These are phyloP conservation scores for Agelastica alni DNA, from an alignment of 2,888 invertebrate species.

Conservation along the genomic window DNA sequence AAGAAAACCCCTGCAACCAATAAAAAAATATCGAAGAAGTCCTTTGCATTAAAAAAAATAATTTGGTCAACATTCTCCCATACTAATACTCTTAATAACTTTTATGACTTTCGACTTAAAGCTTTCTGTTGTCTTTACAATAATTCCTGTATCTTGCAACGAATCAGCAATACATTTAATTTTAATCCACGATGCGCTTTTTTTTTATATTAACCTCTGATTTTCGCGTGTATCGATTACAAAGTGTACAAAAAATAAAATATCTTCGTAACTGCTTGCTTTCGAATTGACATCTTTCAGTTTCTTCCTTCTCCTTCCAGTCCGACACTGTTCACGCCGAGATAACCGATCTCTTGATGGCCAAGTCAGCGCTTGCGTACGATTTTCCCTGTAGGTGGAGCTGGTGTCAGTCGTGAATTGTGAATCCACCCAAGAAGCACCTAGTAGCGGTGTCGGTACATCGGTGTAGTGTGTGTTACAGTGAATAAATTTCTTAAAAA, in stretches of 20 bases:
- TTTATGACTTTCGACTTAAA: too few relatives aligned
- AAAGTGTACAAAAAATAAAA: not conserved
- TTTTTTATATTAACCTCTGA: too few relatives aligned
- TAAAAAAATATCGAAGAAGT: too few relatives aligned
- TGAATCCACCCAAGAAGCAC: slow-evolving; percentile 51
- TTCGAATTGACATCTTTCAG: not conserved
- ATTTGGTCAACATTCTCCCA: too few relatives aligned
- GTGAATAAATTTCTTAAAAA: slow-evolving; percentile 52
- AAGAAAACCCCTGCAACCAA: too few relatives aligned
- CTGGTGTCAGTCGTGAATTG: slow-evolving; percentile 52
- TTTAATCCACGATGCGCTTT: too few relatives aligned
- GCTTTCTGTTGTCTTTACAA: too few relatives aligned
- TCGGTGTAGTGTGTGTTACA: slow-evolving; percentile 44
- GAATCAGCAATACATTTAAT: too few relatives aligned
- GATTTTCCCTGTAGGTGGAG: slow-evolving; percentile 51
- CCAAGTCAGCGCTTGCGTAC: slow-evolving; percentile 63
- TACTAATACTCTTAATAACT: too few relatives aligned
- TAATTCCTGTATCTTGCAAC: too few relatives aligned
- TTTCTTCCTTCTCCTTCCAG: not conserved
- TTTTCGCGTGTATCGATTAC: not conserved
- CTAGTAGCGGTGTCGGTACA: slow-evolving; percentile 45
- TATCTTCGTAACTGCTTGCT: not conserved
- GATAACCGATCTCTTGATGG: slow-evolving; percentile 61
- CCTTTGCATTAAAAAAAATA: too few relatives aligned
- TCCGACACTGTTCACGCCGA: slow-evolving; percentile 3